These are phyloP conservation scores for Clunio marinus DNA, from an alignment of 2,888 invertebrate genomes.

Conservation along the genomic window DNA sequence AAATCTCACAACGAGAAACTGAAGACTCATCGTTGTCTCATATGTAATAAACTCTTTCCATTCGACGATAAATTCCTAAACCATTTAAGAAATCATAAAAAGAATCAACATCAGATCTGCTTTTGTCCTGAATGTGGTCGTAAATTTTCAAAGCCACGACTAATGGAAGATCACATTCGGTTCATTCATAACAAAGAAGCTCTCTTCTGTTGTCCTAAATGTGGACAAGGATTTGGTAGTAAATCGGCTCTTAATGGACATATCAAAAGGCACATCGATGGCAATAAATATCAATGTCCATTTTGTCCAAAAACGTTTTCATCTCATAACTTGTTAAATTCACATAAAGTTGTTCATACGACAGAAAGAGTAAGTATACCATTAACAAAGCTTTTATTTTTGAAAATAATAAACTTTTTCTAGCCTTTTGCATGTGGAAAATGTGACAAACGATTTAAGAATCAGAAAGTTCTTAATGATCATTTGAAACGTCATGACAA, in stretches of 20 bases:
- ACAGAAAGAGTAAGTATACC: neutral
- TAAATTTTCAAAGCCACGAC: neutral
- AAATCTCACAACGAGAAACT: neutral
- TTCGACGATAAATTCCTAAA: slow-evolving; percentile 21
- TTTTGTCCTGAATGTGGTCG: slow-evolving; percentile 5
- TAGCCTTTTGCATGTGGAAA: neutral
- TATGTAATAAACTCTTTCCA: neutral
- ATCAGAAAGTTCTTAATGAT: slow-evolving; percentile 5
- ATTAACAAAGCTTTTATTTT: neutral
- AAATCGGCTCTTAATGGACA: slow-evolving; percentile 15
- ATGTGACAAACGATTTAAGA: slow-evolving; percentile 4
- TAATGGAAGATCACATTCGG: neutral
- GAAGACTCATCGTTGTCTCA: neutral
- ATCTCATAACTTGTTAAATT: neutral
- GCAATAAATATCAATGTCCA: slow-evolving; percentile 15
- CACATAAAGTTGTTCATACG: neutral
- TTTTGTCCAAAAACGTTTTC: slow-evolving; percentile 29
- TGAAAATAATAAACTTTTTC: neutral
- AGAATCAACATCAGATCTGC: neutral
- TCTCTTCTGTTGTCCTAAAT: neutral
- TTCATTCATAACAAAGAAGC: slow-evolving; percentile 15
- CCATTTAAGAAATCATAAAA: slow-evolving; percentile 28
- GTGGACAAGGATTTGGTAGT: slow-evolving; percentile 4
- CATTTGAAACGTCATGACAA: neutral
- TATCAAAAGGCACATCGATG: slow-evolving; percentile 3